Base-by-base conservation (phyloP, 1,140 invertebrate species). In the Tetragnatha versicolor region DNA sequence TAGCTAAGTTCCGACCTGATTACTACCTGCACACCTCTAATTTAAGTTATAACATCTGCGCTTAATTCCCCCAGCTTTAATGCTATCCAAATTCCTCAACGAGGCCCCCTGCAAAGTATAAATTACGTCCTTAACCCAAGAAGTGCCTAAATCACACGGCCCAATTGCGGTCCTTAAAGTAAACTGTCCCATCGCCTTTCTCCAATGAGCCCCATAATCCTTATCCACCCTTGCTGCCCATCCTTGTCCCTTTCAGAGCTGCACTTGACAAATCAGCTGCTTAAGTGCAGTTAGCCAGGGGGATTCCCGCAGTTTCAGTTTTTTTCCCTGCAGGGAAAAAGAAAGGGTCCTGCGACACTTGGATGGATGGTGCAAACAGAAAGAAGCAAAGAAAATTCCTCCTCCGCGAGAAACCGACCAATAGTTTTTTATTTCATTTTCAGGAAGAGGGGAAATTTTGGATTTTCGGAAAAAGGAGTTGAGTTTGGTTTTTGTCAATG, bases 261-360 rank as follows among this genome's bases (percentile, higher is more conserved):
- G 33, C 51, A 70, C 68, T 73, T 73, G 69, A 73, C 69, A 73
- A 73, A 60, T 73, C 69, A 73, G 69, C 69, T 73, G 51, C 51
- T 60, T 73, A 73, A 73, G 69, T 60, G 55, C 53, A 60, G 69
- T 73, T 73, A 73, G 51, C 69, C 69, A 31, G 17, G 29, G 69
- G 69, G 53, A 60, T 73, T 73, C 33, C 12, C 7, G 20, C 25
- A 53, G 31, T 55, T 70, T 73, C n/a, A 22, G 10, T 39, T 39
- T 42, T 25, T 42, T 65, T 60, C 37, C 61, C 45, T 68, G 45
- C 20, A 68, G 65, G 25, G 69, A 73, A 60, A 51, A 69, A 69
- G 42, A 69, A 25, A 60, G 60, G 69, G 60, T 73, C 47, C 20
- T 35, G 27, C 37, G 25, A 35, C 47, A 10, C 69, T 73, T 58